These are phyloP conservation scores for Trichechus manatus DNA, from an alignment of 2,113 vertebrate species.

Conservation along the genomic window DNA sequence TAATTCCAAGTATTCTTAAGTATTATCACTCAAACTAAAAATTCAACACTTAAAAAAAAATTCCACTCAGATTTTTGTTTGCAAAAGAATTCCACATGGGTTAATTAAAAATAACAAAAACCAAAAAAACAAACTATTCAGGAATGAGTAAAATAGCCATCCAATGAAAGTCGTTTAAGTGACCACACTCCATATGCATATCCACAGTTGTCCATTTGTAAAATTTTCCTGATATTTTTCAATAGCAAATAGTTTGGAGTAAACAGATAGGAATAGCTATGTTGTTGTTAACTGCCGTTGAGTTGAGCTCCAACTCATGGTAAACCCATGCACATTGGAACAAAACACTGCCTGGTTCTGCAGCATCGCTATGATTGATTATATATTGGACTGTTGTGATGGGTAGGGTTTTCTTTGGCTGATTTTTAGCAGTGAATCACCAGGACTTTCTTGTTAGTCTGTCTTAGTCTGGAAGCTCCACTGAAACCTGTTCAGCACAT, in stretches of 20 bases:
- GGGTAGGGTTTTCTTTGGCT: not conserved
- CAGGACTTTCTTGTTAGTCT: not conserved
- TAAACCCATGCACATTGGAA: not conserved
- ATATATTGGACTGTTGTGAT: not conserved
- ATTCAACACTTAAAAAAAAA: not conserved
- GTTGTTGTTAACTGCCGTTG: not conserved
- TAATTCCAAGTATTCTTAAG: not conserved
- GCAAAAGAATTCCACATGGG: not conserved
- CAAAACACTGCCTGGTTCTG: not conserved
- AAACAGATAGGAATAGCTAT: not conserved
- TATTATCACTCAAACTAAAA: not conserved
- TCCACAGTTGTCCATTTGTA: not conserved
- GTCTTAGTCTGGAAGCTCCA: not conserved
- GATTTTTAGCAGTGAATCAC: not conserved
- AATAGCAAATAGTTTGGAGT: not conserved
- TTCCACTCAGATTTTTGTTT: not conserved
- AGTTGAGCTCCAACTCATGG: not conserved
- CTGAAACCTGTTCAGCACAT: not conserved
- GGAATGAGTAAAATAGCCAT: not conserved
- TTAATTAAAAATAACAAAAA: not conserved
- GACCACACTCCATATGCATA: not conserved
- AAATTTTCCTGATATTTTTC: not conserved
- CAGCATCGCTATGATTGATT: not conserved
- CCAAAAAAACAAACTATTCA: not conserved
- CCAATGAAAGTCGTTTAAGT: not conserved